Conservation (phyloP, 2,888 invertebrate species). For the Rotaria macrura region DNA sequence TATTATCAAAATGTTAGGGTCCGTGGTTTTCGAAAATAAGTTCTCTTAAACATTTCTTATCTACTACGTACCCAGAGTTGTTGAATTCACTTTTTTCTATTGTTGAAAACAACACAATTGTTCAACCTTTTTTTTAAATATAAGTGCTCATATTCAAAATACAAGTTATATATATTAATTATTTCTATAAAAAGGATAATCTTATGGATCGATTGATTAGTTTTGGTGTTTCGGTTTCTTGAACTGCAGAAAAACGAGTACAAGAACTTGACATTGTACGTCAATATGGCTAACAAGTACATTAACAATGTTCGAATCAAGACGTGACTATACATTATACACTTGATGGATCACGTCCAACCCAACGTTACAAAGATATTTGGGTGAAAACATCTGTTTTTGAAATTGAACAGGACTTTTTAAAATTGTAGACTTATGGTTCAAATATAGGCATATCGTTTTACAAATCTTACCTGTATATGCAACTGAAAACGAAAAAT, state of each 20-base stretch:
- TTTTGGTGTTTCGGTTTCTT: not conserved
- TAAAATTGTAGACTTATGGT: not conserved
- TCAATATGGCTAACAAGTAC: not conserved
- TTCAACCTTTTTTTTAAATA: too few relatives aligned
- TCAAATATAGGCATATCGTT: not conserved
- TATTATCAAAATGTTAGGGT: too few relatives aligned
- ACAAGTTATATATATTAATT: too few relatives aligned
- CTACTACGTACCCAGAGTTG: too few relatives aligned
- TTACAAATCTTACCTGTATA: not conserved
- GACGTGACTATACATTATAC: not conserved
- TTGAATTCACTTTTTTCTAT: too few relatives aligned
- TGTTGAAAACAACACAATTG: too few relatives aligned
- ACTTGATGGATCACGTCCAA: not conserved
- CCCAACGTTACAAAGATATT: not conserved
- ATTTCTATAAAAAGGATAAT: not conserved
- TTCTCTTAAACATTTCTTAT: too few relatives aligned
- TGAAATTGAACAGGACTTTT: not conserved
- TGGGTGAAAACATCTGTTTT: not conserved
- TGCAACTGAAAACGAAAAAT: conserved; percentile 4
- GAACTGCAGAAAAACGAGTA: not conserved
- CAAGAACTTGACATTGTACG: not conserved
- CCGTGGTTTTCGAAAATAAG: too few relatives aligned
- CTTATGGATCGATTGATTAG: not conserved
- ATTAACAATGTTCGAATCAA: not conserved
- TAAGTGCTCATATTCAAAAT: too few relatives aligned